Base-by-base conservation (phyloP, 2,888 invertebrate species). In the Cylindroiulus punctatus region DNA sequence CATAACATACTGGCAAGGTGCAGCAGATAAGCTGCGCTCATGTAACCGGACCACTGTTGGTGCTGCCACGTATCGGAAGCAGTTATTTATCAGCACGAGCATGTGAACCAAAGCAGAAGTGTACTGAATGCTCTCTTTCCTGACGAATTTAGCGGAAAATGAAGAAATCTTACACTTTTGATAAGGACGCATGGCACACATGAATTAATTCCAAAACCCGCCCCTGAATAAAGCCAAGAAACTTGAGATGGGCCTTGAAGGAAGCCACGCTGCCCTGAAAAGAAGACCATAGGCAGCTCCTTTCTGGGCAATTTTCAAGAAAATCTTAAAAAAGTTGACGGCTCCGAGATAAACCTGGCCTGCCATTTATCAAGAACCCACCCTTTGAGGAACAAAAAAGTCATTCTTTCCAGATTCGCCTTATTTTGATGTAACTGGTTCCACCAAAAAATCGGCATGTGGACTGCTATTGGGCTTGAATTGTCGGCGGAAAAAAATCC, bases 311-410 rank as follows among this genome's bases (percentile, higher is more conserved):
- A 65, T 65, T 65, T 65, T 65, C 5, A 22, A 8, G 0, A 65
- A 65, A 65, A 65, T 65, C 65, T 26, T 5, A 65, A 65, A 52
- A 65, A 65, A 65, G 65, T 65, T 65, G 65, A 65, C 65, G 65
- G 65, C 19, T 65, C 26, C 65, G 65, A 26, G 65, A 65, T 65
- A 65, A 65, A 65, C 65, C 5, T 26, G 65, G 65, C 26, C 65
- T 26, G 10, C 26, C 65, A 65, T 65, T 65, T 65, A 26, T 65
- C 65, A 65, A 26, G n/a, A 26, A 8, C 65, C 65, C 65, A 65
- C 65, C 65, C 65, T 65, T 65, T 65, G 65, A 65, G 10, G 65
- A 65, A 65, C 65, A 65, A 65, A 65, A 52, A 65, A 65, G 65
- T 65, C 65, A 65, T 65, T 65, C 65, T 65, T 65, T 65, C 65